phyloP scores from a whole-genome alignment of 2,888 invertebrate genomes.

The Odontothrips loti region DNA sequence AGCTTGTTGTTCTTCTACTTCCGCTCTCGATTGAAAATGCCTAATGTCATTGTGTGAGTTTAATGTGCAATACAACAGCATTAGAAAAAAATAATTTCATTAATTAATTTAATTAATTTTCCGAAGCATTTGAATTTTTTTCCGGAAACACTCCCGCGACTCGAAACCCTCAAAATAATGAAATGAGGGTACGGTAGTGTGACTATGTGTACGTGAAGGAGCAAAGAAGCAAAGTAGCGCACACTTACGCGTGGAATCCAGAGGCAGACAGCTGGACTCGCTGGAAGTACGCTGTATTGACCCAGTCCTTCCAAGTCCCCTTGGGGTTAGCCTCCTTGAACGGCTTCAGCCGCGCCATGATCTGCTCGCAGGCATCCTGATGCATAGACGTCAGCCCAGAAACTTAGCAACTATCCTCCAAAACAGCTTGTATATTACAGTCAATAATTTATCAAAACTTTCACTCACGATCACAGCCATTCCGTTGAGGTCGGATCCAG shows the following conservation, averaged over 20 bases:
- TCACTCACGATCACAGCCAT: conserved; percentile 66
- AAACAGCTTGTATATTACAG: too few species aligned
- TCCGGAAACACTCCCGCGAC: too few species aligned
- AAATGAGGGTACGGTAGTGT: too few species aligned
- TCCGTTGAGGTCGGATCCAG: conserved; percentile 84
- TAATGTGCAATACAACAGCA: too few species aligned
- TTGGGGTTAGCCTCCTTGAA: conserved; percentile 69
- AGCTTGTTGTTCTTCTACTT: too few species aligned
- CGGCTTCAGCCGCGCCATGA: conserved; percentile 69
- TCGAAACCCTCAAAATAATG: too few species aligned
- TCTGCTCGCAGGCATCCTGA: conserved; percentile 70
- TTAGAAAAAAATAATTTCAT: too few species aligned
- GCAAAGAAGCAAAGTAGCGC: not conserved
- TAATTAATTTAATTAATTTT: too few species aligned
- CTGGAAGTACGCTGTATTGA: conserved; percentile 68
- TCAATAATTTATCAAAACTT: not conserved
- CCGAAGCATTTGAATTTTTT: too few species aligned
- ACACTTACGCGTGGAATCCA: conserved; percentile 62
- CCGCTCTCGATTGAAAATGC: too few species aligned
- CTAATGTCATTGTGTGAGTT: too few species aligned
- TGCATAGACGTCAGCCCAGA: not conserved
- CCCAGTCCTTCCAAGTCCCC: conserved; percentile 81
- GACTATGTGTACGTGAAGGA: too few species aligned
- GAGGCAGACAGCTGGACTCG: conserved; percentile 75
- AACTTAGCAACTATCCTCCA: not conserved